phyloP scores from a whole-genome alignment of 30 jellyfish, hydroid and myxozoan genomes.

The Hydra vulgaris region DNA sequence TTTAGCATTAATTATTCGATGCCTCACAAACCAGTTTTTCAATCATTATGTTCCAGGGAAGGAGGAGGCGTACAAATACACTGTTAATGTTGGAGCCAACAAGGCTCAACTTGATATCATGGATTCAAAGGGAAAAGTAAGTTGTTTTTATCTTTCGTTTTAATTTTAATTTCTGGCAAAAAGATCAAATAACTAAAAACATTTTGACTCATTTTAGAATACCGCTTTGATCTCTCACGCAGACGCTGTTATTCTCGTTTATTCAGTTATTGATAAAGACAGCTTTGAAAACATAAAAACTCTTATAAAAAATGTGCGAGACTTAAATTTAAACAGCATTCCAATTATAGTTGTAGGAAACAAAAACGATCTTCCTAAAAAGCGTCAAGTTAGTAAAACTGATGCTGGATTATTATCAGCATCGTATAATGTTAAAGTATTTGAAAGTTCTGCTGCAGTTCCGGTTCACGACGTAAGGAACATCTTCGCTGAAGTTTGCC shows the following conservation, averaged over 20 bases:
- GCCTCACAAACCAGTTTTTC: slow-evolving; percentile 21
- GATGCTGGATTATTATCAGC: slow-evolving; percentile 50
- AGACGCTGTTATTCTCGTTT: slow-evolving; percentile 53
- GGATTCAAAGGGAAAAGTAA: slow-evolving; percentile 31
- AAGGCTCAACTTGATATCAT: slow-evolving; percentile 7
- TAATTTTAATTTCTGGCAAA: too few relatives aligned
- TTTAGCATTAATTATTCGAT: slow-evolving; percentile 15
- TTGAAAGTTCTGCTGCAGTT: slow-evolving; percentile 70
- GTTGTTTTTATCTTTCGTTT: neutral
- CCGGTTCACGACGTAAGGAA: neutral
- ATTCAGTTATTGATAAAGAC: slow-evolving; percentile 47
- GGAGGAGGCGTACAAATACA: slow-evolving; percentile 20
- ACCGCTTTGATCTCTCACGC: slow-evolving; percentile 30
- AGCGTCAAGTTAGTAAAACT: slow-evolving; percentile 27
- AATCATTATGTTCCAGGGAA: slow-evolving; percentile 29
- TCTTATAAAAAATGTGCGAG: neutral
- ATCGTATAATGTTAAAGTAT: slow-evolving; percentile 39
- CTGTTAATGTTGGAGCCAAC: slow-evolving; percentile 5
- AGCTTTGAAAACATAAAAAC: slow-evolving; percentile 32
- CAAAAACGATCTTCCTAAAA: slow-evolving; percentile 44
- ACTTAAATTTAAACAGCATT: slow-evolving; percentile 9
- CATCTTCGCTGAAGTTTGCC: slow-evolving; percentile 2
- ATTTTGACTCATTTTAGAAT: neutral
- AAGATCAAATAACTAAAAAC: too few relatives aligned
- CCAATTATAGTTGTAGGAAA: slow-evolving; percentile 54